Conservation (phyloP, 1,140 invertebrate species). For the Ceratosolen solmsi region DNA sequence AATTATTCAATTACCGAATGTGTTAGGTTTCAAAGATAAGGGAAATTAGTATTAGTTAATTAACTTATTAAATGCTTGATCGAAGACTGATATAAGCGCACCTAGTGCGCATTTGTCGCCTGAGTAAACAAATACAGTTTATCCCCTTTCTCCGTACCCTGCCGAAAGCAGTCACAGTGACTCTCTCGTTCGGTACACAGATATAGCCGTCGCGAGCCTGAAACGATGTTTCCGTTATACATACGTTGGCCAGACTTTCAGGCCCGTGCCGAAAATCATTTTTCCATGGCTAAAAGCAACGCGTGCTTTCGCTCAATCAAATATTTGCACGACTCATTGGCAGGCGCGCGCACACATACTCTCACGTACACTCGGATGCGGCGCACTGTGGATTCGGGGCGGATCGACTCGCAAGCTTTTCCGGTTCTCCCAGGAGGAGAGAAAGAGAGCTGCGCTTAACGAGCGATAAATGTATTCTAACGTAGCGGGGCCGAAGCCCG, state of each 20-base stretch:
- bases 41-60: neutral
- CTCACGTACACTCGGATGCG: no score
- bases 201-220: neutral
- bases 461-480: conserved; percentile 51
- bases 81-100: neutral
- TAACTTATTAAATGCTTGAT: neutral
- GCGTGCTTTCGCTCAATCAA: neutral
- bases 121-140: neutral
- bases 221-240: conserved; percentile 12
- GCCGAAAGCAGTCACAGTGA: no score
- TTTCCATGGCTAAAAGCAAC: neutral
- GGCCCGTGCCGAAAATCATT: conserved; percentile 4
- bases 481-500: neutral
- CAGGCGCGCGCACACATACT: neutral
- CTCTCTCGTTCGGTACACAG: neutral
- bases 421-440: neutral
- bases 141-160: neutral
- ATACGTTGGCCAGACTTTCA: neutral
- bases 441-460: conserved; percentile 40
- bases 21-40: neutral
- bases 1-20: neutral
- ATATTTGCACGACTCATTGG: conserved; percentile 33
- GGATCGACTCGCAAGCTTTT: conserved; percentile 15
- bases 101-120: neutral
- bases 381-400: neutral